Evolutionary conservation across 1,140 invertebrate species (phyloP).

Genomic region (Metaphire vulgaris): DNA sequence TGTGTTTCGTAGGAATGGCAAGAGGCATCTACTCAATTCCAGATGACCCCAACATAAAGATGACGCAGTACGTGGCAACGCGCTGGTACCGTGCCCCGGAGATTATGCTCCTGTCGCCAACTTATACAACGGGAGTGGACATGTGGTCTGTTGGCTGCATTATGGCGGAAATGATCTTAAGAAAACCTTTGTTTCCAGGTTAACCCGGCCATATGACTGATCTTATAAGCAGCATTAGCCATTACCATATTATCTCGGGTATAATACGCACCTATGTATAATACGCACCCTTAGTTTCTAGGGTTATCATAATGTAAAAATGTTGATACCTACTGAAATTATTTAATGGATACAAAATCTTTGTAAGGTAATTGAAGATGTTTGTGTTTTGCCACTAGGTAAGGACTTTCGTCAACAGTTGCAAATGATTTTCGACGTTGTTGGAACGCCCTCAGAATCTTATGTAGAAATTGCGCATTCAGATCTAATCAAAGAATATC

Average conservation of each 20-base stretch:
- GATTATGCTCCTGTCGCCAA: conserved; percentile 58
- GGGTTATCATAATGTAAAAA: too few species aligned
- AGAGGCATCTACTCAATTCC: conserved; percentile 39
- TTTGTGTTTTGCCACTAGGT: background rate
- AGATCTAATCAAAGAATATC: background rate
- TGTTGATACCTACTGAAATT: too few species aligned
- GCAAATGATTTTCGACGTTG: conserved; percentile 92
- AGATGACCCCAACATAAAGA: conserved; percentile 38
- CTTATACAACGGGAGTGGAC: conserved; percentile 61
- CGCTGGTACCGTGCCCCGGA: conserved; percentile 52
- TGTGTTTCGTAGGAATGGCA: conserved; percentile 45
- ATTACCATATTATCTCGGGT: too few species aligned
- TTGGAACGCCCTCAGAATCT: conserved; percentile 71
- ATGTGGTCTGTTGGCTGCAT: conserved; percentile 54
- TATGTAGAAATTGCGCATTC: background rate
- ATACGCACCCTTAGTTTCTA: too few species aligned
- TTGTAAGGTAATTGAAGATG: too few species aligned
- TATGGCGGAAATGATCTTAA: conserved; percentile 51
- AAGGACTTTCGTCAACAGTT: conserved; percentile 63
- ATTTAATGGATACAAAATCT: too few species aligned
- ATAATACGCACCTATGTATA: too few species aligned
- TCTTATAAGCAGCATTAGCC: too few species aligned
- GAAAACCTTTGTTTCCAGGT: conserved; percentile 51
- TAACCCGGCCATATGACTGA: too few species aligned
- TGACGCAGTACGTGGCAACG: conserved; percentile 52